These are phyloP conservation scores for Trichacis sp. DNA, from an alignment of 2,888 invertebrate genomes.

Conservation along the genomic window DNA sequence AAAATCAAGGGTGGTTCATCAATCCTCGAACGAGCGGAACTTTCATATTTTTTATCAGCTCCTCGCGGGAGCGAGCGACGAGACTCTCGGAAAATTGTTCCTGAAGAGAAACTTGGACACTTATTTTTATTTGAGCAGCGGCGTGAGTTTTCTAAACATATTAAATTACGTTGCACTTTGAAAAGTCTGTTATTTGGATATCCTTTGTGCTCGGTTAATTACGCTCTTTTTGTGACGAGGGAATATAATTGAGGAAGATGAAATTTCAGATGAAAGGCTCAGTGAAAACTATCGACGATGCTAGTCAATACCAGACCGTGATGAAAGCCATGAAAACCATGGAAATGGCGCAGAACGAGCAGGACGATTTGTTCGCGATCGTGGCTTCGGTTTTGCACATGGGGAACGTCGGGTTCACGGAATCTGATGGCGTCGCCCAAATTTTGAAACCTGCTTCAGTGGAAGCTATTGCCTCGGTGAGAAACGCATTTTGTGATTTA, in stretches of 20 bases:
- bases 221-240: no score
- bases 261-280: slow-evolving; percentile 68
- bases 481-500: not conserved
- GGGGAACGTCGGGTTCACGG: slow-evolving; percentile 86
- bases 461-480: slow-evolving; percentile 77
- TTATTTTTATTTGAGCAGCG: slow-evolving; percentile 84
- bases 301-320: slow-evolving; percentile 77
- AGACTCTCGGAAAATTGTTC: slow-evolving; percentile 75
- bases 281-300: slow-evolving; percentile 73
- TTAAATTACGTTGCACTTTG: no score
- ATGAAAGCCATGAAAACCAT: slow-evolving; percentile 82
- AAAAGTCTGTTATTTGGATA: no score
- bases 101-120: slow-evolving; percentile 78
- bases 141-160: no score
- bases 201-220: no score
- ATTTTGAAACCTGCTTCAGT: slow-evolving; percentile 77
- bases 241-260: no score
- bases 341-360: slow-evolving; percentile 80
- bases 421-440: slow-evolving; percentile 79
- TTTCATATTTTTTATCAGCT: slow-evolving; percentile 95
- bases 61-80: slow-evolving; percentile 79
- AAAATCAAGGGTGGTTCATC: slow-evolving; percentile 89
- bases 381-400: slow-evolving; percentile 88
- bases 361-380: slow-evolving; percentile 82
- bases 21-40: slow-evolving; percentile 86